These are phyloP conservation scores for Spizaetus ornatus DNA, from an alignment of 2,113 vertebrate genomes.

Conservation along the genomic window DNA sequence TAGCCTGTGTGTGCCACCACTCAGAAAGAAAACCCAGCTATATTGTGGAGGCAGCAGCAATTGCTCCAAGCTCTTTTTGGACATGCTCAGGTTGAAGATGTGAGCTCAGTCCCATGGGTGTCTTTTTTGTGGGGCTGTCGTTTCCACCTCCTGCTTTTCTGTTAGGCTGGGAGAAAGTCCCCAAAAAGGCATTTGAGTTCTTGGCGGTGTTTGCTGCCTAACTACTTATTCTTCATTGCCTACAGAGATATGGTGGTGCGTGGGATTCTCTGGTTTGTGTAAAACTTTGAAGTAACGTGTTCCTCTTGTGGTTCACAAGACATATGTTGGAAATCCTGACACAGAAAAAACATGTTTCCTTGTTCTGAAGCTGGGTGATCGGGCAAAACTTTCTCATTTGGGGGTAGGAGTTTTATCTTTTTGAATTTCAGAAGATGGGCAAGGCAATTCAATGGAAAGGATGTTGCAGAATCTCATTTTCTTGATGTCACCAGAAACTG, in stretches of 20 bases:
- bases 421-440: not conserved
- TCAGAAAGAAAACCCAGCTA: not conserved
- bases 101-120: not conserved
- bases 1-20: not conserved
- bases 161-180: not conserved
- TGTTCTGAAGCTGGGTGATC: not conserved
- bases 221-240: not conserved
- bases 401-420: not conserved
- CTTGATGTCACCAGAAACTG: not conserved
- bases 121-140: not conserved
- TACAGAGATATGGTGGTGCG: fast-evolving
- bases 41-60: not conserved
- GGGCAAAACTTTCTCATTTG: not conserved
- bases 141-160: not conserved
- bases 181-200: not conserved
- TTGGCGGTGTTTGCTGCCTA: not conserved
- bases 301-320: not conserved
- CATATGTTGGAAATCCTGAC: not conserved
- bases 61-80: not conserved
- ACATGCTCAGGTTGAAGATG: not conserved
- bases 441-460: not conserved
- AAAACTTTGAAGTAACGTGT: not conserved
- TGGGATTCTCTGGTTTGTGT: not conserved
- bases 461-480: not conserved
- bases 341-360: not conserved